Conservation (phyloP, 2,888 invertebrate species). For the Macrosiphum euphorbiae region DNA sequence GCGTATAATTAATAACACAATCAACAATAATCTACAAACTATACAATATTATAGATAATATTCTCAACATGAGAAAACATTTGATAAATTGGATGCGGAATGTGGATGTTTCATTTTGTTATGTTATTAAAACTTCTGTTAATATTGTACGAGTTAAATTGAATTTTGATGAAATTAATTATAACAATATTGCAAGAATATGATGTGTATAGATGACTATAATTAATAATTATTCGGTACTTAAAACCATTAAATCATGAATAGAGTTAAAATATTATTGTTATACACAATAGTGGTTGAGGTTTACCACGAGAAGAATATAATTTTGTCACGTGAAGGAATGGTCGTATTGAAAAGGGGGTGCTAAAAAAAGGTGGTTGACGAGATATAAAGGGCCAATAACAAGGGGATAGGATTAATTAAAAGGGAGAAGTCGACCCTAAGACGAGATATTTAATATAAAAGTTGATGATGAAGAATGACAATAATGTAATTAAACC, state of each 20-base stretch:
- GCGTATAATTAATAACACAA: background rate
- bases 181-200: background rate
- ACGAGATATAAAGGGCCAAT: slow-evolving; percentile 53
- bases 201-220: background rate
- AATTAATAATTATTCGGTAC: background rate
- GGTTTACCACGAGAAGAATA: background rate
- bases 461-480: slow-evolving; percentile 64
- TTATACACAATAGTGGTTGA: background rate
- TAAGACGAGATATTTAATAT: slow-evolving; percentile 56
- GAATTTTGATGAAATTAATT: background rate
- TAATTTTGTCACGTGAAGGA: background rate
- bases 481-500: slow-evolving; percentile 61
- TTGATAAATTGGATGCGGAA: background rate
- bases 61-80: background rate
- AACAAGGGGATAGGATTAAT: slow-evolving; percentile 52
- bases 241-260: slow-evolving; percentile 7
- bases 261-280: background rate
- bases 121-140: background rate
- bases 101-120: background rate
- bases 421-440: slow-evolving; percentile 59
- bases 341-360: slow-evolving; percentile 5
- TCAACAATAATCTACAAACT: background rate
- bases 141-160: background rate
- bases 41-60: background rate
- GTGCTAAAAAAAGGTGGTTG: slow-evolving; percentile 37